phyloP scores from a whole-genome alignment of 2,797 vertebrate genomes.

The Bryconaethiops microstoma region DNA sequence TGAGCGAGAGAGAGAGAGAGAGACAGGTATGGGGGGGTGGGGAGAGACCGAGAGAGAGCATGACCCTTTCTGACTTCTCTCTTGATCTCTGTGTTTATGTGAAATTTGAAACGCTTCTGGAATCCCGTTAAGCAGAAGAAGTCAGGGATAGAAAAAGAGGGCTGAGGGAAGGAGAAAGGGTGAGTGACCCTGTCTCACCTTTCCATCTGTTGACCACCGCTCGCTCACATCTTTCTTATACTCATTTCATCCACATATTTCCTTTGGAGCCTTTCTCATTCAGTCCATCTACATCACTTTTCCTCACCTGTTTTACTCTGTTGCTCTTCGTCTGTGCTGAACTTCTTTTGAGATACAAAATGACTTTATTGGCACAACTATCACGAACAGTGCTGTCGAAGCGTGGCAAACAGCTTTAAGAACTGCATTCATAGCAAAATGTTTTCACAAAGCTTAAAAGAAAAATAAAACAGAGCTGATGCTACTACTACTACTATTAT shows the following conservation, averaged over 20 bases:
- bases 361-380: not conserved
- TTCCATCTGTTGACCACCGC: conserved; percentile 15
- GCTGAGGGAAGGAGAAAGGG: conserved; percentile 10
- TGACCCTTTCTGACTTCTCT: conserved; percentile 24
- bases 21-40: conserved; percentile 20
- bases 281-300: not conserved
- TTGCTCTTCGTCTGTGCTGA: not conserved
- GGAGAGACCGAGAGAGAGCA: conserved; percentile 7
- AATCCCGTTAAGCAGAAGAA: conserved; percentile 46
- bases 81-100: conserved; percentile 46
- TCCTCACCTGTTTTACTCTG: not conserved
- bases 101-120: conserved; percentile 50
- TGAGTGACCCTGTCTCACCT: conserved; percentile 45
- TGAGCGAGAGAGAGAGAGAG: not conserved
- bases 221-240: conserved; percentile 10
- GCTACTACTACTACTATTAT: too few relatives aligned
- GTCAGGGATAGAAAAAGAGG: not conserved
- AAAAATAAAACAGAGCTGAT: not conserved
- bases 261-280: not conserved
- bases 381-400: not conserved
- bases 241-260: conserved; percentile 6
- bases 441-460: not conserved
- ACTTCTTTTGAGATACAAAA: not conserved
- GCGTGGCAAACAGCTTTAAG: not conserved
- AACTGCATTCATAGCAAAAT: not conserved